Evolutionary conservation across 2,888 invertebrate genomes (phyloP).

Genomic region (Adineta ricciae): DNA sequence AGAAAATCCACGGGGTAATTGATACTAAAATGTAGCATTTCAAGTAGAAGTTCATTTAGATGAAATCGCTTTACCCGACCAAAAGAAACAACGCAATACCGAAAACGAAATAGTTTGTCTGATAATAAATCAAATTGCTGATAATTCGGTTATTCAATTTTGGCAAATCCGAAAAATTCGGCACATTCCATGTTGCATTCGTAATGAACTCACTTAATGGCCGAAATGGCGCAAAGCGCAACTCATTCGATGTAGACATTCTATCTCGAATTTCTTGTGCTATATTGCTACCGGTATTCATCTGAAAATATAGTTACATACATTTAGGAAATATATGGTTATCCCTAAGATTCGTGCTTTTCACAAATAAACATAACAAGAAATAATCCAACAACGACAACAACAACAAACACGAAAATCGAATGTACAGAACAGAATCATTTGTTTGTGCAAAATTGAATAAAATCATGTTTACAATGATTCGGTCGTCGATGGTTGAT

Average conservation of each 20-base stretch:
- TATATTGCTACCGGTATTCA: neutral
- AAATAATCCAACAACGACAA: no score
- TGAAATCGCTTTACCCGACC: neutral
- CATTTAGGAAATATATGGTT: neutral
- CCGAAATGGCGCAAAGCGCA: slow-evolving; percentile 29
- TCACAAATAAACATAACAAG: neutral
- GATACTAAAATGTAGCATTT: slow-evolving; percentile 10
- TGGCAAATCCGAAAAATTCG: slow-evolving; percentile 11
- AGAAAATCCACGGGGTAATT: slow-evolving; percentile 29
- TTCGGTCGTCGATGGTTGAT: neutral
- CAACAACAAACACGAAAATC: neutral
- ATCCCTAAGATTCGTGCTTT: neutral
- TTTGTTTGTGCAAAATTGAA: neutral
- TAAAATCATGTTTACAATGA: neutral
- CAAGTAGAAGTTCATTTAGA: neutral
- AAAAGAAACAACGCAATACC: slow-evolving; percentile 22
- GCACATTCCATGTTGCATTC: slow-evolving; percentile 23
- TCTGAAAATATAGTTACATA: neutral
- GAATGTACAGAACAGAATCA: neutral
- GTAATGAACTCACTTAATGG: slow-evolving; percentile 23
- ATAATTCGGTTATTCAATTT: slow-evolving; percentile 28
- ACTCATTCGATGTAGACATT: neutral
- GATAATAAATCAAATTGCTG: slow-evolving; percentile 33
- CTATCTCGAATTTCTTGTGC: neutral
- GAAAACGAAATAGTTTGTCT: slow-evolving; percentile 31